phyloP scores from a whole-genome alignment of 2,113 vertebrate genomes.

The Antechinus flavipes region DNA sequence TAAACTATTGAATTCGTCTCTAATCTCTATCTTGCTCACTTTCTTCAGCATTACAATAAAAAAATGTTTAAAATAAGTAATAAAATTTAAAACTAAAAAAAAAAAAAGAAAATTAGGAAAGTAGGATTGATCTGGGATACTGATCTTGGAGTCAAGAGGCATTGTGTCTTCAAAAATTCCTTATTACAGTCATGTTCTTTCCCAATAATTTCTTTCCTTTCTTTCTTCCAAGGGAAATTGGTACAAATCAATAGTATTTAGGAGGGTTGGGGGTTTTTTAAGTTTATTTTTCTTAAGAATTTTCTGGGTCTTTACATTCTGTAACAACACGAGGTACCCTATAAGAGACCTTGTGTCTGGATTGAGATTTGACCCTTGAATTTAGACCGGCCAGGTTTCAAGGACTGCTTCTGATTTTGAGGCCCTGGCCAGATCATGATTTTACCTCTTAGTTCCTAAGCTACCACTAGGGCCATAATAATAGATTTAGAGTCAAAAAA shows the following conservation, averaged over 20 bases:
- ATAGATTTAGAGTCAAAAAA: not conserved
- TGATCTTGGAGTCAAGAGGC: too few species aligned
- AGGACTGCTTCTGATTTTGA: not conserved
- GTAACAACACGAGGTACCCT: not conserved
- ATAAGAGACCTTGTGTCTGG: not conserved
- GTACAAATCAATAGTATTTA: not conserved
- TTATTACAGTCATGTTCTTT: too few species aligned
- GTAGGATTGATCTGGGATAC: too few species aligned
- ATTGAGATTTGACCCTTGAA: not conserved
- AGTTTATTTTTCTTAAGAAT: not conserved
- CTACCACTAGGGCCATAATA: not conserved
- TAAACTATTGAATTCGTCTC: too few species aligned
- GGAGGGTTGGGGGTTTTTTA: not conserved
- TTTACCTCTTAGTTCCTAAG: not conserved
- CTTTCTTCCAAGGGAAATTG: not conserved
- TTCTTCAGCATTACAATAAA: too few species aligned
- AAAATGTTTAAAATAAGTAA: too few species aligned
- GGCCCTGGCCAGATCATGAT: not conserved
- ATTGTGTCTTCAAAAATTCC: too few species aligned
- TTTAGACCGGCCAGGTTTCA: not conserved
- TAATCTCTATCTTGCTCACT: too few species aligned
- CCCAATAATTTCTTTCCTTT: not conserved
- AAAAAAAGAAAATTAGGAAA: too few species aligned
- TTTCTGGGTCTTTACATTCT: not conserved
- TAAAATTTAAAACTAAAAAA: too few species aligned